Evolutionary conservation across 1,140 invertebrate genomes (phyloP).

Genomic region (Tachypleus tridentatus): DNA sequence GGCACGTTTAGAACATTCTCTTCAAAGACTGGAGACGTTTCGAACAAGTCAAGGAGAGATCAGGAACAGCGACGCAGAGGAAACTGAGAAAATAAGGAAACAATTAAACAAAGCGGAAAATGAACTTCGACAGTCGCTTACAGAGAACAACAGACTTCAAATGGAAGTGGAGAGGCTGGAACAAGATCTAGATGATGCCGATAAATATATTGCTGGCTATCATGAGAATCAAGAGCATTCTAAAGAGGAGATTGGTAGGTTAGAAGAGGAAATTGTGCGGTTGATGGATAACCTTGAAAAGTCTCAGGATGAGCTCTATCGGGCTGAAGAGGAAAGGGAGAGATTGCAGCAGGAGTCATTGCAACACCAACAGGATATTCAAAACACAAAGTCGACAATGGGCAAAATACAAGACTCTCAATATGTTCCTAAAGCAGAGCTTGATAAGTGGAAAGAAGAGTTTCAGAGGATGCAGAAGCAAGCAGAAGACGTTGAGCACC

Average conservation of each 20-base stretch:
- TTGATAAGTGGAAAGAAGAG: constrained; percentile 6
- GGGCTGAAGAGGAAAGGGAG: constrained; percentile 9
- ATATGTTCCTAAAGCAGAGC: constrained; percentile 5
- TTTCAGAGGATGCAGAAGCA: constrained; percentile 44
- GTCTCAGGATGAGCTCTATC: constrained; percentile 5
- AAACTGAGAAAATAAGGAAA: constrained; percentile 14
- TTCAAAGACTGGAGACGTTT: constrained; percentile 8
- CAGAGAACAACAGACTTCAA: constrained; percentile 28
- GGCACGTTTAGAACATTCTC: constrained; percentile 1
- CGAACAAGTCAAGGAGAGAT: constrained; percentile 2
- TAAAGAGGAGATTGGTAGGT: constrained; percentile 16
- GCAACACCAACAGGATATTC: constrained; percentile 11
- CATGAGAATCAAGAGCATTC: constrained; percentile 3
- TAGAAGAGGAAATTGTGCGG: constrained; percentile 13
- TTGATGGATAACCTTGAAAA: constrained; percentile 15
- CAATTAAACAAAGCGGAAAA: constrained; percentile 25
- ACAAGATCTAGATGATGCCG: constrained; percentile 53
- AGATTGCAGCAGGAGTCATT: constrained; percentile 5
- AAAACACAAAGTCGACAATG: constrained; percentile 15
- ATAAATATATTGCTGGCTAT: constrained; percentile 19
- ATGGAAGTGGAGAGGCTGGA: constrained; percentile 67
- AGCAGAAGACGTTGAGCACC: constrained; percentile 55
- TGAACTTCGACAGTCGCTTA: constrained; percentile 26
- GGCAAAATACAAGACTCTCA: constrained; percentile 10
- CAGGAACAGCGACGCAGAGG: neutral